Conservation (phyloP, 1,140 invertebrate genomes). For the Danaus melanippus region DNA sequence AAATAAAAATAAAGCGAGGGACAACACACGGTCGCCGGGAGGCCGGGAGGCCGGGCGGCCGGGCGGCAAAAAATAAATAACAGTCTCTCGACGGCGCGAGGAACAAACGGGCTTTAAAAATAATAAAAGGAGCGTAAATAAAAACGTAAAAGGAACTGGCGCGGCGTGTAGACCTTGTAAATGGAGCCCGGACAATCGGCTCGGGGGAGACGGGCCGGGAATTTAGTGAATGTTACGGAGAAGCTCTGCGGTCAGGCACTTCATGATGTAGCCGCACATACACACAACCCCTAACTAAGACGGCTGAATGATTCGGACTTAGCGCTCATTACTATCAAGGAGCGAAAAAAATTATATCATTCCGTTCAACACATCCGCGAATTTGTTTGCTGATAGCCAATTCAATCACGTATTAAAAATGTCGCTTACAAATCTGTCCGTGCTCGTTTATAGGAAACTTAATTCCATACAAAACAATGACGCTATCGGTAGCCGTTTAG, state of each 20-base stretch:
- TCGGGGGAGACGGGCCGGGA: constrained; percentile 62
- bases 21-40: constrained; percentile 70
- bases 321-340: too few species aligned
- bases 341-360: too few species aligned
- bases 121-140: constrained; percentile 72
- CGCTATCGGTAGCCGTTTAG: constrained; percentile 37
- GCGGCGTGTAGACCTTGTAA: constrained; percentile 70
- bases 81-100: constrained; percentile 61
- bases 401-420: not conserved
- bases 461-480: constrained; percentile 35
- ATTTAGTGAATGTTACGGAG: constrained; percentile 64
- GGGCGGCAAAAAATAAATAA: constrained; percentile 69
- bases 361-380: constrained; percentile 4
- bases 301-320: constrained; percentile 3
- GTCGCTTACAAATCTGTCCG: constrained; percentile 5
- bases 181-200: constrained; percentile 68
- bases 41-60: constrained; percentile 60
- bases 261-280: constrained; percentile 39
- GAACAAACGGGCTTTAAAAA: constrained; percentile 71
- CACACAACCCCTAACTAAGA: constrained; percentile 31
- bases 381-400: not conserved
- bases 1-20: constrained; percentile 70
- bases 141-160: constrained; percentile 71
- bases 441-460: constrained; percentile 4
- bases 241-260: constrained; percentile 43